phyloP scores from a whole-genome alignment of 2,888 invertebrate genomes.

The Ariolimax columbianus region DNA sequence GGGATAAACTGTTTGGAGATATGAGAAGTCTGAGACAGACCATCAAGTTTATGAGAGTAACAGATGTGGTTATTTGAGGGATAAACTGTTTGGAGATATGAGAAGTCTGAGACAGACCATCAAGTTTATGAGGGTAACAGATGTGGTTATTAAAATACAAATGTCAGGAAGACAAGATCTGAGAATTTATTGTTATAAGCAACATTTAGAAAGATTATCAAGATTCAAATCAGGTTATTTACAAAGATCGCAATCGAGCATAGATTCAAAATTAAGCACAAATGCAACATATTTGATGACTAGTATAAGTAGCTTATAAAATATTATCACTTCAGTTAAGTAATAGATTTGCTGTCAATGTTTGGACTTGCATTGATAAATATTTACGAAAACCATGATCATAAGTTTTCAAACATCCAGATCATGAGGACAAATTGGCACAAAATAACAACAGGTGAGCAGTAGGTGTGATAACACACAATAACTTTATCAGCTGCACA shows the following conservation, averaged over 20 bases:
- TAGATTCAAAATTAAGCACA: not conserved
- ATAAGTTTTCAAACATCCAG: not conserved
- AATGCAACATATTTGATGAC: not conserved
- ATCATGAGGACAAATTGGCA: not conserved
- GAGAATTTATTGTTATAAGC: too few relatives aligned
- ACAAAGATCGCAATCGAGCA: not conserved
- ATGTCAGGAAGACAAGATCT: too few relatives aligned
- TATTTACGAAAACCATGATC: constrained; percentile 12
- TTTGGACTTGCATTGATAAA: not conserved
- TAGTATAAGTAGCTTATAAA: not conserved
- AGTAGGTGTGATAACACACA: not conserved
- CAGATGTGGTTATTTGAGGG: too few relatives aligned
- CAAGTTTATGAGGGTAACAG: too few relatives aligned
- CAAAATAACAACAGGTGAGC: not conserved
- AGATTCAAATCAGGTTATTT: not conserved
- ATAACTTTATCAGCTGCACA: not conserved
- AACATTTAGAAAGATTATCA: not conserved
- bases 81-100: too few relatives aligned
- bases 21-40: too few relatives aligned
- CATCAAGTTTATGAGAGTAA: too few relatives aligned
- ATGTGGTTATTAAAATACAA: too few relatives aligned
- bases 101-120: too few relatives aligned
- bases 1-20: too few relatives aligned
- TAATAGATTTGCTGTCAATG: not conserved
- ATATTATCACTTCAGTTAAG: not conserved